Evolutionary conservation across 2,797 vertebrate species (phyloP), one percentile per base, ranked within the genome.

Genomic region (Acanthis flammea): DNA sequence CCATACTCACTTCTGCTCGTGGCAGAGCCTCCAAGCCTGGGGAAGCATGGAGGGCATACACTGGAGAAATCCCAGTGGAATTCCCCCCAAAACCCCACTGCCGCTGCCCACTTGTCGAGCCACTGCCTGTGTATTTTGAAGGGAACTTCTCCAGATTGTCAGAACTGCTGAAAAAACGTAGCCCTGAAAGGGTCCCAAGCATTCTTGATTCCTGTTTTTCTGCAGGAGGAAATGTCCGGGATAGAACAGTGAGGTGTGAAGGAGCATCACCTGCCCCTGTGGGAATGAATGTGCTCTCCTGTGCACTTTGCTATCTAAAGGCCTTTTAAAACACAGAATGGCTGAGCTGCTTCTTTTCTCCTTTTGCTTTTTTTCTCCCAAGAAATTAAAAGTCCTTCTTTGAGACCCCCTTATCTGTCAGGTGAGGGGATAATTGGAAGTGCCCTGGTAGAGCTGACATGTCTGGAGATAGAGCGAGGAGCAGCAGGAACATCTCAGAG

Each of bases 1-100:
- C 63, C 2, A 0, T 19, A 53, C n/a, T 50, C 7, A 0, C 33
- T 76, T 62, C 84, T 71, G 50, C 48, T 6, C 0, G 0, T 39
- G 51, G 42, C 37, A 37, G 58, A 50, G 35, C 53, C 65, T 31
- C 9, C 0, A 0, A 87, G 50, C 21, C 24, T 4, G 1, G 35
- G 18, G n/a, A 50, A 79, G 47, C 23, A 17, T 0, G 14, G 27
- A 58, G 18, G 12, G 47, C 28, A 47, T 7, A 5, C 22, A 1
- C 2, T 1, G 1, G 12, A 83, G 51, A 28, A 42, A 80, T n/a
- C 30, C 45, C 13, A 41, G 30, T 8, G 42, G 31, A 55, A 71
- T 72, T 44, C 30, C 54, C 18, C 62, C 27, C 57, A 11, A 37
- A 76, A 41, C 47, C 12, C 37, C 41, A 23, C 3, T 3, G 35